phyloP scores from a whole-genome alignment of 2,888 invertebrate genomes.

The Nowickia ferox region DNA sequence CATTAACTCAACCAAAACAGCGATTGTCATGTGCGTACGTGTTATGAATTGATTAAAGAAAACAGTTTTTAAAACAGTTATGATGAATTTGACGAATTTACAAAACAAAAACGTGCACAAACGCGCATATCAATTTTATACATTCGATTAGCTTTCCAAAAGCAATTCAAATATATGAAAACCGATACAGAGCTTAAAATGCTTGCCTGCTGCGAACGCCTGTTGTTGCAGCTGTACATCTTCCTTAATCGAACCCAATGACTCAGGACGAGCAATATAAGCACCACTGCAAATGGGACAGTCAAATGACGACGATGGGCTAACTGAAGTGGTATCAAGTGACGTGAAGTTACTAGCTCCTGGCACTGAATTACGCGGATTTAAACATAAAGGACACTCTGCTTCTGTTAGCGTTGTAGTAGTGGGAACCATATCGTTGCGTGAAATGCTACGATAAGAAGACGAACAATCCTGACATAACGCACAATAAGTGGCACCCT shows the following conservation, averaged over 20 bases:
- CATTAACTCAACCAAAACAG: conserved; percentile 43
- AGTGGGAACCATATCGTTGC: conserved; percentile 75
- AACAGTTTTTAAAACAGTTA: conserved; percentile 32
- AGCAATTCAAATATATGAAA: conserved; percentile 52
- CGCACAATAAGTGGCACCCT: conserved; percentile 79
- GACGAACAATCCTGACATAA: conserved; percentile 79
- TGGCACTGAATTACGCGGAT: conserved; percentile 44
- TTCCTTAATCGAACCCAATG: conserved; percentile 65
- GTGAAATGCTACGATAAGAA: conserved; percentile 72
- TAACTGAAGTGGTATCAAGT: conserved; percentile 45
- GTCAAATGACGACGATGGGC: conserved; percentile 75
- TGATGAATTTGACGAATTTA: conserved; percentile 69
- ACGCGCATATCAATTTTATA: conserved; percentile 68
- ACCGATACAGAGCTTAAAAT: conserved; percentile 75
- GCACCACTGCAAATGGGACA: conserved; percentile 77
- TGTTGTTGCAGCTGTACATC: conserved; percentile 52
- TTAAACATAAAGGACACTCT: conserved; percentile 78
- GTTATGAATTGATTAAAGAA: conserved; percentile 50
- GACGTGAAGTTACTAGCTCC: conserved; percentile 29
- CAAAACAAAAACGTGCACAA: conserved; percentile 75
- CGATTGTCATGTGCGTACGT: conserved; percentile 28
- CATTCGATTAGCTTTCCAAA: conserved; percentile 40
- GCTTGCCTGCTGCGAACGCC: conserved; percentile 79
- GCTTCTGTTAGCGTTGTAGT: conserved; percentile 76
- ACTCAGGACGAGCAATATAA: conserved; percentile 68